Conservation (phyloP, 2,113 vertebrate species). For the Lamprotornis superbus region DNA sequence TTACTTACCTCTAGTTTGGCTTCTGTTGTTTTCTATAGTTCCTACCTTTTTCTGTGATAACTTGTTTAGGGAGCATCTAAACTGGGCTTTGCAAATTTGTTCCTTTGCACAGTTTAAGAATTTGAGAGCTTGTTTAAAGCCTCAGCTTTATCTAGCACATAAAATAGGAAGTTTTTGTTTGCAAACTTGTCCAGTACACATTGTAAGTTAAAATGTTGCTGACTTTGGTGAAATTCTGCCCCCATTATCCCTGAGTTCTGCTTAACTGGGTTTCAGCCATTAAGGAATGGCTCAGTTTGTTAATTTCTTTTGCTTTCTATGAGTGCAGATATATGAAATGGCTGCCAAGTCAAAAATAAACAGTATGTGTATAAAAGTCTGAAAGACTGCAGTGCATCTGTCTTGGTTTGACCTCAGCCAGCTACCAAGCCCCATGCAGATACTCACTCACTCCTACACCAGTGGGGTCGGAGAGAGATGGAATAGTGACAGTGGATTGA, state of each 20-base stretch:
- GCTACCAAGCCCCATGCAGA: not conserved
- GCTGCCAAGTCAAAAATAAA: not conserved
- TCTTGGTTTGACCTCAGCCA: not conserved
- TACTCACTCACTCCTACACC: not conserved
- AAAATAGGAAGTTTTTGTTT: not conserved
- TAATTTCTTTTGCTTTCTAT: not conserved
- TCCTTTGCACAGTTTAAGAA: not conserved
- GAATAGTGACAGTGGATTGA: not conserved
- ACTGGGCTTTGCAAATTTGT: not conserved
- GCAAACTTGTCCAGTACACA: not conserved
- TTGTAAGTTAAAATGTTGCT: not conserved
- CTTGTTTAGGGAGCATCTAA: not conserved
- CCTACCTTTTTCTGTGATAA: not conserved
- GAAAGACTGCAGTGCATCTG: not conserved
- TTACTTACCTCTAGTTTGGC: not conserved
- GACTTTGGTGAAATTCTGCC: not conserved
- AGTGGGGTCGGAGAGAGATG: not conserved
- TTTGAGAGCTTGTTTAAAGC: not conserved
- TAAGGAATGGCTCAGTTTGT: not conserved
- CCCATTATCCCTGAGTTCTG: not conserved
- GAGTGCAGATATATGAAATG: not conserved
- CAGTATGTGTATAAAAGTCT: not conserved
- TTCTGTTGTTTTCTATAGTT: not conserved
- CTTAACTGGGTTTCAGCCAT: not conserved
- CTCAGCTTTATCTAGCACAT: not conserved